A percentile compares a stretch with the other conserved stretches of the same genome.
phyloP scores from a whole-genome alignment of 2,113 vertebrate genomes.

The Pelodiscus sinensis region DNA sequence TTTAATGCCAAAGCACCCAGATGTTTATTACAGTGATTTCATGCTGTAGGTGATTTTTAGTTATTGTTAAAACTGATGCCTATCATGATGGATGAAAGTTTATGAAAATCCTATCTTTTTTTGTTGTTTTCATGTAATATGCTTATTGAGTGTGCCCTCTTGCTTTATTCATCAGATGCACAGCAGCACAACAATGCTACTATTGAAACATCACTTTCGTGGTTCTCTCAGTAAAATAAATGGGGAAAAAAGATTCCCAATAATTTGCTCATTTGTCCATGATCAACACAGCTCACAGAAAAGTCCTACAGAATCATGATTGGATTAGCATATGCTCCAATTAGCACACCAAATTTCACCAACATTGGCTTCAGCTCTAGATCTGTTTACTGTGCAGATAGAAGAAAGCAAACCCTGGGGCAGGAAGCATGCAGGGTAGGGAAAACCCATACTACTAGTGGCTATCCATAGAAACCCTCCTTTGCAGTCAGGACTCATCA shows the following conservation, averaged over 20 bases:
- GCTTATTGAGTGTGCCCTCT: neutral
- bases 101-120: no score
- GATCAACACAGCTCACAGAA: neutral
- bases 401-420: neutral
- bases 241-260: fast-evolving
- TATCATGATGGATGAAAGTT: no score
- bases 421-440: fast-evolving
- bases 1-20: neutral
- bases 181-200: conserved; percentile 18
- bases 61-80: neutral
- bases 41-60: neutral
- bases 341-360: neutral
- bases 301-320: conserved; percentile 4
- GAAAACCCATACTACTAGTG: neutral
- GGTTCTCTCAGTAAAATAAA: conserved; percentile 4
- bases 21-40: neutral
- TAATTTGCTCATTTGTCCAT: conserved; percentile 16
- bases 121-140: neutral
- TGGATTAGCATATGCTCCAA: conserved; percentile 26
- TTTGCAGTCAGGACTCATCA: neutral
- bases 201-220: neutral
- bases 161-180: neutral
- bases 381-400: neutral
- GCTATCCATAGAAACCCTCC: neutral
- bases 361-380: neutral